Percentiles rank a stretch among this genome's conserved stretches.
These are phyloP conservation scores for Saguinus midas DNA, from an alignment of 2,113 vertebrate species.

Conservation along the genomic window DNA sequence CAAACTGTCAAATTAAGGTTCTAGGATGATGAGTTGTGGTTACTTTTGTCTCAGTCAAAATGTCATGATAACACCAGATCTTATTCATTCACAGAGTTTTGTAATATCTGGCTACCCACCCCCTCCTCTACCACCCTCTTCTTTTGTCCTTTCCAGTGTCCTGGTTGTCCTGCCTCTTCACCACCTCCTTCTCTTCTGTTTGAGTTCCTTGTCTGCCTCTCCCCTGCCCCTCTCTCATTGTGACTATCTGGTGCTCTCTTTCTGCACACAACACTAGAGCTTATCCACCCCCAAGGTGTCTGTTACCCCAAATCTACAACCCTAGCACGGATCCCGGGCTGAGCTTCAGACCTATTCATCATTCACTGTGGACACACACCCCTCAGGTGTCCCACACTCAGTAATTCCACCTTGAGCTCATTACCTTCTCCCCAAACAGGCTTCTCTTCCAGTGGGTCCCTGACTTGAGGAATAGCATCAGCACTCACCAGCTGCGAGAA, in stretches of 20 bases:
- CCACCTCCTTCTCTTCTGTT: background rate
- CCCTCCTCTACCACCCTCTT: background rate
- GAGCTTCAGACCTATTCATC: background rate
- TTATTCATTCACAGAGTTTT: conserved; percentile 10
- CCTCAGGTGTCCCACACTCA: background rate
- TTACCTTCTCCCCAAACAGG: background rate
- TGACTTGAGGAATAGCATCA: background rate
- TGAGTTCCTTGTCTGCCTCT: background rate
- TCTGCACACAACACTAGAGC: background rate
- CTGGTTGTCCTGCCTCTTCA: background rate
- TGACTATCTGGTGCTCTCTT: background rate
- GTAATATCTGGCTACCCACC: background rate
- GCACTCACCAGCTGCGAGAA: background rate
- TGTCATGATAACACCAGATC: conserved; percentile 24
- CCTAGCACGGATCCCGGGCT: background rate
- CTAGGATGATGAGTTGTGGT: conserved; percentile 31
- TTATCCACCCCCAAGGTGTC: background rate
- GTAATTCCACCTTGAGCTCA: background rate
- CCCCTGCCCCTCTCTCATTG: background rate
- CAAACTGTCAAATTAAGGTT: conserved; percentile 50
- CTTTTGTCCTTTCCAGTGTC: background rate
- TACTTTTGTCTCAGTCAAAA: conserved; percentile 49
- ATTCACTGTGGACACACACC: background rate
- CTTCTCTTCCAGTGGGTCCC: background rate
- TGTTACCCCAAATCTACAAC: background rate